Evolutionary conservation across 92 coral and sea anemone genomes (phyloP).

Genomic region (Siderastrea radians): DNA sequence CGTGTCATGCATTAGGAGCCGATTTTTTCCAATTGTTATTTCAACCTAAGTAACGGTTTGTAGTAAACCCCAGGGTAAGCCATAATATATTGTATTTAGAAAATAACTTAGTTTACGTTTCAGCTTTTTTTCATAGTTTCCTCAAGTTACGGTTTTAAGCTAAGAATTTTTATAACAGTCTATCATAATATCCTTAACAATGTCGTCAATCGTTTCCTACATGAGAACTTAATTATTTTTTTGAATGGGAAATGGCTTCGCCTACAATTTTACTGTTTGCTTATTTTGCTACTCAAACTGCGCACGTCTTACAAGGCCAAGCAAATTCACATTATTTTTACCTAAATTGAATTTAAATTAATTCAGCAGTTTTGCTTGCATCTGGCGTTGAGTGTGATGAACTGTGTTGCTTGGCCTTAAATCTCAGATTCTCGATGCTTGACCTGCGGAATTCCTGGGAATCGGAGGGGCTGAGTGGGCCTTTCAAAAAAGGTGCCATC

Average conservation of each 20-base stretch:
- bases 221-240: neutral
- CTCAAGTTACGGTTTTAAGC: neutral
- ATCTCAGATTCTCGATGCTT: constrained; percentile 87
- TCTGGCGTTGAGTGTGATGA: constrained; percentile 18
- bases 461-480: constrained; percentile 62
- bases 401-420: constrained; percentile 84
- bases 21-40: too few species aligned
- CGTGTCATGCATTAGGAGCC: too few species aligned
- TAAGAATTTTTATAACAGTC: neutral
- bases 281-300: neutral
- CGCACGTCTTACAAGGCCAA: neutral
- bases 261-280: neutral
- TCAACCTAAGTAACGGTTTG: too few species aligned
- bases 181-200: neutral
- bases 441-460: constrained; percentile 76
- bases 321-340: neutral
- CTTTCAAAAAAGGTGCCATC: constrained; percentile 78
- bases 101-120: too few species aligned
- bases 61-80: too few species aligned
- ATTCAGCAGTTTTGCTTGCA: constrained; percentile 15
- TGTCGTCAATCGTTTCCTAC: neutral
- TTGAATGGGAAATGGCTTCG: neutral
- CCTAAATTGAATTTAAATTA: neutral
- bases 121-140: too few species aligned
- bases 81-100: too few species aligned